Base-by-base conservation (phyloP, 2,797 vertebrate species). In the Anguilla marmorata region DNA sequence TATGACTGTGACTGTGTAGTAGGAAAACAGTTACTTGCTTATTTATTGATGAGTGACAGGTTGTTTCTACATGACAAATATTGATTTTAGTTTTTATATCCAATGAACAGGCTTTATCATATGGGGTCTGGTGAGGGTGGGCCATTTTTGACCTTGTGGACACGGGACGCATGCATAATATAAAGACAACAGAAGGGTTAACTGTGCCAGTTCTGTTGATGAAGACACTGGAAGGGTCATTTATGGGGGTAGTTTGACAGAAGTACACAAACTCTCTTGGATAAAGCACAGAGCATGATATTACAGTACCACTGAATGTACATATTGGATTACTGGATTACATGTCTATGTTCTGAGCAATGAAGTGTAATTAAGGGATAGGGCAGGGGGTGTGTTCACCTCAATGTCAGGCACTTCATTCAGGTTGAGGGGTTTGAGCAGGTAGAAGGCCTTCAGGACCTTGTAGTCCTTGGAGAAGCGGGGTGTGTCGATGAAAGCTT, bases 401-500 rank as follows among this genome's bases (percentile, higher is more conserved):
- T 98, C 97, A 0, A 99, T 98, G 86, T 98, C 97, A 1, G 97
- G 97, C 88, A 99, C 94, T 89, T 97, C 95, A 0, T 99, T 99
- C 90, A 99, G 94, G 93, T 99, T 97, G 58, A 99, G 94, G 21
- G 96, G 97, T 16, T 95, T 96, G 16, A 98, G 94, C 90, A 99
- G 93, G 0, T 96, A 98, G 93, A 99, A 99, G 0, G 95, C 86
- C 27, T 96, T 97, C 94, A 96, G 97, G 66, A 93, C 93, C 88
- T 93, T 97, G 93, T 98, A 97, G 91, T 99, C 97, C 93, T 98
- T 99, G 88, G 97, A 92, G 60, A 99, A 99, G 4, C 97, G 97
- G 0, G 98, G 96, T 0, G 97, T 99, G 91, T 99, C 98, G 24
- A 99, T 96, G 87, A 97, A 96, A 2, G 97, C 97, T 89, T 96